A percentile compares a stretch with the other conserved stretches of the same genome.
Evolutionary conservation across 2,113 vertebrate species (phyloP).

Genomic region (Pimephales promelas): DNA sequence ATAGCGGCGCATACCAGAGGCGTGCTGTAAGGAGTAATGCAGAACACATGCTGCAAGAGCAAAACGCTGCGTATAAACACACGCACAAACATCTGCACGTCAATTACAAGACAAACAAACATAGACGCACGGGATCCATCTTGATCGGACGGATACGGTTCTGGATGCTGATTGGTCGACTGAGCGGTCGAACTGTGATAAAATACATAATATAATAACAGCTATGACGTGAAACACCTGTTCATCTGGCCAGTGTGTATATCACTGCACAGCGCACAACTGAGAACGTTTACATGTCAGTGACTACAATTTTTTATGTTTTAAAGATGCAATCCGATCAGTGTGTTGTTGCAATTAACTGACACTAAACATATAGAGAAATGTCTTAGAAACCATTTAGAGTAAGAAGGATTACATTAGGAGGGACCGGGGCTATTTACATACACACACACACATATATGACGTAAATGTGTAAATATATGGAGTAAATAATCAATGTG

Average conservation of each 20-base stretch:
- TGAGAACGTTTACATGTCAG: background rate
- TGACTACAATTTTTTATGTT: background rate
- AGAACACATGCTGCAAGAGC: conserved; percentile 55
- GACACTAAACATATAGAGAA: background rate
- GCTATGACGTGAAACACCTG: conserved; percentile 25
- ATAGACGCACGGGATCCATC: background rate
- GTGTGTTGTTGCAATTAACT: background rate
- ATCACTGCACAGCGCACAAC: background rate
- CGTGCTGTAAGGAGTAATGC: conserved; percentile 59
- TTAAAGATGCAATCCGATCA: conserved; percentile 9
- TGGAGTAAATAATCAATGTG: background rate
- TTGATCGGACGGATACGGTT: background rate
- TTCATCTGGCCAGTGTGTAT: background rate
- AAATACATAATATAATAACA: conserved; percentile 3
- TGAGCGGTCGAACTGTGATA: background rate
- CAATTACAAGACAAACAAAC: conserved; percentile 34
- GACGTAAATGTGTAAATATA: too few species aligned
- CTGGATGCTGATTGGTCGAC: conserved; percentile 3
- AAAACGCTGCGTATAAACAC: conserved; percentile 8
- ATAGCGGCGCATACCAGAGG: conserved; percentile 57
- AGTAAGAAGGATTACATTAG: background rate
- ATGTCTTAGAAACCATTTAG: background rate
- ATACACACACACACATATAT: too few species aligned
- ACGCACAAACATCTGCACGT: conserved; percentile 49
- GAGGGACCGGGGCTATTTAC: background rate